Conservation (phyloP, 2,113 vertebrate genomes). For the Mobula birostris region DNA sequence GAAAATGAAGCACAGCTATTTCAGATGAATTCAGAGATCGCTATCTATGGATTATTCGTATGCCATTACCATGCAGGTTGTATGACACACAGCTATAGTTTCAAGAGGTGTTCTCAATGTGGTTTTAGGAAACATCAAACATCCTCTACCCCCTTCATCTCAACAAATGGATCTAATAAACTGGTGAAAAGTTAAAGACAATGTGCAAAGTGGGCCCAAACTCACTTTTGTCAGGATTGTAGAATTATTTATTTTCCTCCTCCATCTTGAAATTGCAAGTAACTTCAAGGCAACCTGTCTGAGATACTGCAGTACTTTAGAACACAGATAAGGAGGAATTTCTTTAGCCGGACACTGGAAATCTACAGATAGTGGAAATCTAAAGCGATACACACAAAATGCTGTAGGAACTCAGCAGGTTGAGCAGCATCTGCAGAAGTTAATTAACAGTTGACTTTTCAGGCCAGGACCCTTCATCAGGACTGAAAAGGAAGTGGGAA, state of each 20-base stretch:
- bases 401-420: too few species aligned
- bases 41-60: background rate
- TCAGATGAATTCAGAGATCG: background rate
- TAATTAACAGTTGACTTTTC: too few species aligned
- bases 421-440: too few species aligned
- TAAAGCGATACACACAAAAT: too few species aligned
- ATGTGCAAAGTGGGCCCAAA: background rate
- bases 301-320: too few species aligned
- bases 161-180: background rate
- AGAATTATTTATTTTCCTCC: background rate
- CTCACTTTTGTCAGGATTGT: background rate
- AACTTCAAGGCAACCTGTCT: background rate
- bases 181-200: background rate
- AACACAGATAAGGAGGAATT: too few species aligned
- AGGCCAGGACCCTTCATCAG: too few species aligned
- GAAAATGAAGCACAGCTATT: background rate
- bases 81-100: background rate
- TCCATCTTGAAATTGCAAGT: background rate
- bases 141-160: background rate
- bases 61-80: background rate
- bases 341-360: too few species aligned
- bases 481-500: too few species aligned
- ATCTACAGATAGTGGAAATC: too few species aligned
- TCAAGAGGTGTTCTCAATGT: constrained; percentile 10
- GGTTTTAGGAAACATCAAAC: background rate